Evolutionary conservation across 2,113 vertebrate genomes (phyloP).

Genomic region (Candoia aspera): DNA sequence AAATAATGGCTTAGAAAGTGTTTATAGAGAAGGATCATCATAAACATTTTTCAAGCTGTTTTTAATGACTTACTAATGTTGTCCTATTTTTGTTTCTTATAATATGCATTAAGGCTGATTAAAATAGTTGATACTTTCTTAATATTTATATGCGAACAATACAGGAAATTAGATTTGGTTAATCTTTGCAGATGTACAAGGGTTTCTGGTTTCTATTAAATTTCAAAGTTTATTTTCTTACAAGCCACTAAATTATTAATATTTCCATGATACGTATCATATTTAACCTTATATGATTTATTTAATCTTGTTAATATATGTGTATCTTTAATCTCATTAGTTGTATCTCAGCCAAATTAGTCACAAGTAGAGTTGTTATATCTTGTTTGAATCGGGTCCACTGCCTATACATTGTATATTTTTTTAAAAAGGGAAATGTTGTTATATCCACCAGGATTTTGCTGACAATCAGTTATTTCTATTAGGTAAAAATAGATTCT

Average conservation of each 20-base stretch:
- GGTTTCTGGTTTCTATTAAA: constrained; percentile 58
- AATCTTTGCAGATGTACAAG: constrained; percentile 53
- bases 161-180: constrained; percentile 68
- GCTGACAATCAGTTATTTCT: constrained; percentile 35
- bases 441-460: constrained; percentile 41
- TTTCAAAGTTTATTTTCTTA: constrained; percentile 51
- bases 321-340: not conserved
- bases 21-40: constrained; percentile 68
- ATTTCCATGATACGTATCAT: constrained; percentile 12
- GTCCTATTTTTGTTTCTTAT: constrained; percentile 63
- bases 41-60: constrained; percentile 73
- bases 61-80: constrained; percentile 66
- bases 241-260: constrained; percentile 45
- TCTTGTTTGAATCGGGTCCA: not conserved
- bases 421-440: not conserved
- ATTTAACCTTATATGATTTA: constrained; percentile 35
- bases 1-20: constrained; percentile 73
- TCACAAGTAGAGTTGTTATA: not conserved
- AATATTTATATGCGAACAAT: constrained; percentile 68
- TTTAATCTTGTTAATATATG: not conserved
- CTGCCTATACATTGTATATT: not conserved
- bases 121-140: constrained; percentile 62
- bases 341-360: not conserved
- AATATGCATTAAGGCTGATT: constrained; percentile 70
- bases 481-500: not conserved